These are phyloP conservation scores for Enteromius mattozi DNA, from an alignment of 2,797 vertebrate genomes.

Conservation along the genomic window DNA sequence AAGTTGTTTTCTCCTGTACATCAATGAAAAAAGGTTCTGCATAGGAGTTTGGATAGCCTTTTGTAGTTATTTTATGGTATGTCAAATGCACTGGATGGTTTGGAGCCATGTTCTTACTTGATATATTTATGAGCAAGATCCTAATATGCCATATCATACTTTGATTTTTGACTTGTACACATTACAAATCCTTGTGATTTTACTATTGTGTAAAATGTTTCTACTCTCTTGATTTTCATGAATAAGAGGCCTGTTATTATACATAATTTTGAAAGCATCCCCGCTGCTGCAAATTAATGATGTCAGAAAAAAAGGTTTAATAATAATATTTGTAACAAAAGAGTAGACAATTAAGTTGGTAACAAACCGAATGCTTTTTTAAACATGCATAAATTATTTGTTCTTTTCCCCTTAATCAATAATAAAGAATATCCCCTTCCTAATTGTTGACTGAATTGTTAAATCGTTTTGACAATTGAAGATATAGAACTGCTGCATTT, in stretches of 20 bases:
- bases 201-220: constrained; percentile 45
- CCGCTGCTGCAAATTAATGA: constrained; percentile 35
- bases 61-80: constrained; percentile 32
- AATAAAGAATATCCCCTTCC: constrained; percentile 31
- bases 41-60: background rate
- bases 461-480: background rate
- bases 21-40: constrained; percentile 24
- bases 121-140: constrained; percentile 37
- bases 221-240: constrained; percentile 14
- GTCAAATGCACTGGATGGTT: constrained; percentile 49
- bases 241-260: constrained; percentile 34
- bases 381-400: constrained; percentile 20
- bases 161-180: constrained; percentile 20
- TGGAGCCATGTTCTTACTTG: constrained; percentile 17
- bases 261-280: constrained; percentile 22
- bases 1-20: constrained; percentile 23
- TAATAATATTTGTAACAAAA: constrained; percentile 23
- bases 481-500: too few species aligned
- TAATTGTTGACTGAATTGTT: background rate
- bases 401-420: background rate
- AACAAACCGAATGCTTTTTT: constrained; percentile 27
- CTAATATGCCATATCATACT: constrained; percentile 28
- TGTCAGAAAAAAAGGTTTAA: constrained; percentile 18
- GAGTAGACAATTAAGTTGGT: constrained; percentile 15
- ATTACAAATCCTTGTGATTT: constrained; percentile 28